Evolutionary conservation across 2,888 invertebrate species (phyloP).

Genomic region (Aphelenchoides bicaudatus): DNA sequence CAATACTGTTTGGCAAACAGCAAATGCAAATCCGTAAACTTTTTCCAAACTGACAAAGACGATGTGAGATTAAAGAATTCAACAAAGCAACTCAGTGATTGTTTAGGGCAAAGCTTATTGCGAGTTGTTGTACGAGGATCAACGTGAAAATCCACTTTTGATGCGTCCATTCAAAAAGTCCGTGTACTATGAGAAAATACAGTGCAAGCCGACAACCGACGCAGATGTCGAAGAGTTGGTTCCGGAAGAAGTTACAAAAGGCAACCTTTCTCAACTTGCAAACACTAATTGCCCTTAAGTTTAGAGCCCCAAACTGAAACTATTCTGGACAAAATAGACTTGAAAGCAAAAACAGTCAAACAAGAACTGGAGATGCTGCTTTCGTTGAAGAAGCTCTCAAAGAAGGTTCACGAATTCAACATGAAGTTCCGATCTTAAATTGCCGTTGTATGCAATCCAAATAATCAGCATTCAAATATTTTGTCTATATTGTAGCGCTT

Average conservation of each 20-base stretch:
- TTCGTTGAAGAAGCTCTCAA: constrained; percentile 52
- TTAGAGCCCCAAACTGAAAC: neutral
- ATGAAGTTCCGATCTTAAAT: constrained; percentile 32
- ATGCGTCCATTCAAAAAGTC: constrained; percentile 59
- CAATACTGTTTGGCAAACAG: constrained; percentile 48
- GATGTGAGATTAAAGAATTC: constrained; percentile 36
- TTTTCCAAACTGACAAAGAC: constrained; percentile 52
- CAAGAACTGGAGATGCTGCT: neutral
- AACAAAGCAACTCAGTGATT: constrained; percentile 4
- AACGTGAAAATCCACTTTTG: constrained; percentile 56
- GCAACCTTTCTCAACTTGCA: neutral
- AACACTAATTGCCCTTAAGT: neutral
- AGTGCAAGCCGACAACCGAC: constrained; percentile 43
- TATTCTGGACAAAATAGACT: neutral
- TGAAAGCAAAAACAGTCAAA: neutral
- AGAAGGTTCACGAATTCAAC: constrained; percentile 53
- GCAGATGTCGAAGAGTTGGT: constrained; percentile 17
- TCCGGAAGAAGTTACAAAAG: neutral
- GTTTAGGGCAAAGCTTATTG: constrained; percentile 53
- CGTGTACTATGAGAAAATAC: constrained; percentile 58
- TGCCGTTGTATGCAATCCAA: neutral
- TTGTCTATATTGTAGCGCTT: constrained; percentile 8
- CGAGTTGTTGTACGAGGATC: constrained; percentile 55
- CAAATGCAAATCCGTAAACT: constrained; percentile 57
- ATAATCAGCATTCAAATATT: constrained; percentile 5